Percentiles rank a stretch among this genome's conserved stretches.
phyloP scores from a whole-genome alignment of 2,113 vertebrate species.

The Zingel zingel region DNA sequence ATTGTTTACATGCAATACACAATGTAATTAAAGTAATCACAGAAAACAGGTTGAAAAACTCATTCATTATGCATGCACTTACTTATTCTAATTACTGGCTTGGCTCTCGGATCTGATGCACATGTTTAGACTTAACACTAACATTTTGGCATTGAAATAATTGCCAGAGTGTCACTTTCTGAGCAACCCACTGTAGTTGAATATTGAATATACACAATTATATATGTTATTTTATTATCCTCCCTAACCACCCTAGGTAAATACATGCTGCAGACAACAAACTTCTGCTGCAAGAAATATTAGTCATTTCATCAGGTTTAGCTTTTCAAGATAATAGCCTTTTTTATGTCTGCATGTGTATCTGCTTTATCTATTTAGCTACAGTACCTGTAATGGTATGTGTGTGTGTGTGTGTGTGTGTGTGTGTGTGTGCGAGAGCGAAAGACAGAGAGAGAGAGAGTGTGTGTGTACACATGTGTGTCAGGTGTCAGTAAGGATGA shows the following conservation, averaged over 20 bases:
- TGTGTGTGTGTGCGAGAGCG: neutral
- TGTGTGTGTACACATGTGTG: neutral
- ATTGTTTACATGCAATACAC: slow-evolving; percentile 12
- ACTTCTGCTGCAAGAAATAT: neutral
- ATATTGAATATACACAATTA: neutral
- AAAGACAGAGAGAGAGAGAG: neutral
- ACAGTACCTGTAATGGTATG: neutral
- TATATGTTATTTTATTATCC: no score
- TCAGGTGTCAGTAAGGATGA: neutral
- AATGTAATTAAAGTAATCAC: slow-evolving; percentile 38
- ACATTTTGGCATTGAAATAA: neutral
- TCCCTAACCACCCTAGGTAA: neutral
- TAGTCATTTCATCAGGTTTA: neutral
- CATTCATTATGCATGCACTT: slow-evolving; percentile 43
- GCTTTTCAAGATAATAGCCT: neutral
- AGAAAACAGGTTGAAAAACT: slow-evolving; percentile 40
- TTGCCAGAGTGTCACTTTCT: neutral
- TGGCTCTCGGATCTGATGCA: slow-evolving; percentile 39
- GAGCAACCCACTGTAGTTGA: neutral
- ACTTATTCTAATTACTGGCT: slow-evolving; percentile 45
- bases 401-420: neutral
- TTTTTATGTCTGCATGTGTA: neutral
- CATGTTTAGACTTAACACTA: slow-evolving; percentile 36
- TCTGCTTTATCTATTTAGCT: neutral
- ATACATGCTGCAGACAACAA: neutral